phyloP scores from a whole-genome alignment of 2,113 vertebrate species.

The Cygnus atratus region DNA sequence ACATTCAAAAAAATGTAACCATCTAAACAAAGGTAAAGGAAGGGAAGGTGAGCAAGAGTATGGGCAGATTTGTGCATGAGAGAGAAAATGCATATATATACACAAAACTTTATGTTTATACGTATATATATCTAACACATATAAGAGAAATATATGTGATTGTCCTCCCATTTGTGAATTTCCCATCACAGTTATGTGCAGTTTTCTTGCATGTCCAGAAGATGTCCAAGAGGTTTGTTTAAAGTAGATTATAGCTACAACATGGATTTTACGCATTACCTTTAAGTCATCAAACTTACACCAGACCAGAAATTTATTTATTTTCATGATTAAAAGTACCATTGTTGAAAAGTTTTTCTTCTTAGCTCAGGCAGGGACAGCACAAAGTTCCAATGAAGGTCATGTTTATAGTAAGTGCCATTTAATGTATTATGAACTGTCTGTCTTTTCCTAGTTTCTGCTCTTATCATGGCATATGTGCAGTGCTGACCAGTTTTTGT shows the following conservation, averaged over 20 bases:
- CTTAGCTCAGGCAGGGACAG: neutral
- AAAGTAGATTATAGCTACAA: neutral
- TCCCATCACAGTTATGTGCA: neutral
- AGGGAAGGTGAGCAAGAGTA: neutral
- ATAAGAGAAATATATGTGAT: neutral
- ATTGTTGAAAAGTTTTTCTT: neutral
- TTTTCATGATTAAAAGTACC: neutral
- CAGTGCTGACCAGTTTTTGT: neutral
- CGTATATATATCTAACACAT: neutral
- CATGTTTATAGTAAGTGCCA: accelerated
- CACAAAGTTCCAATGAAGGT: neutral
- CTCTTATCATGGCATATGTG: neutral
- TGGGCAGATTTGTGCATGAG: neutral
- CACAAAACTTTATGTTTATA: neutral
- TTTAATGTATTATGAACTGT: neutral
- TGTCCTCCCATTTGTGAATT: neutral
- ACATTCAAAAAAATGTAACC: neutral
- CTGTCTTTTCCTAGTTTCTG: neutral
- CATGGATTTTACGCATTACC: neutral
- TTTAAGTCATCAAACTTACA: neutral
- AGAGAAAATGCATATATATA: neutral
- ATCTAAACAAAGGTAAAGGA: neutral
- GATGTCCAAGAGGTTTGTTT: neutral
- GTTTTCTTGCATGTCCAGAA: neutral
- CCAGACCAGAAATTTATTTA: neutral